Evolutionary conservation across 2,888 invertebrate species (phyloP).

Genomic region (Lathronympha strigana): DNA sequence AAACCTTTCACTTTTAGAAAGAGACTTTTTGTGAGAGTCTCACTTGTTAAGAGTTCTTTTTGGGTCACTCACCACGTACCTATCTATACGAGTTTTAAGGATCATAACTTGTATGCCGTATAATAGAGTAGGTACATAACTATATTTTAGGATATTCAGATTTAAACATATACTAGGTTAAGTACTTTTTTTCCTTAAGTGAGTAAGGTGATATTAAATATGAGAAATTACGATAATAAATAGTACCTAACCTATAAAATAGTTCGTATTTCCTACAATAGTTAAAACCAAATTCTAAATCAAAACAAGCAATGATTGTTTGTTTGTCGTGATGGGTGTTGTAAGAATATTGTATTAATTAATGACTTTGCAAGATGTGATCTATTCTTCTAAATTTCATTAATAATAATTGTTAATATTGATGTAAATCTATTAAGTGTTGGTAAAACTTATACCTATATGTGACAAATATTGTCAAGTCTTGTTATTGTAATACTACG

Average conservation of each 20-base stretch:
- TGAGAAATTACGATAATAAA: conserved; percentile 10
- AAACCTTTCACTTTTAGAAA: too few relatives aligned
- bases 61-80: neutral
- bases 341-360: conserved; percentile 40
- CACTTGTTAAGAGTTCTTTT: neutral
- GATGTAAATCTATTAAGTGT: conserved; percentile 15
- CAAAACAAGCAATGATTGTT: conserved; percentile 68
- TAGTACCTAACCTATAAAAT: conserved; percentile 10
- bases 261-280: conserved; percentile 25
- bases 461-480: conserved; percentile 10
- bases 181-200: neutral
- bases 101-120: conserved; percentile 11
- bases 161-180: neutral
- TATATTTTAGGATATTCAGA: conserved; percentile 1
- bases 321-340: conserved; percentile 49
- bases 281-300: conserved; percentile 70
- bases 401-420: conserved; percentile 10
- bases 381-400: conserved; percentile 41
- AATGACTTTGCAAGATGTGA: conserved; percentile 45
- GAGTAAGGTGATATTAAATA: neutral
- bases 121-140: neutral
- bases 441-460: conserved; percentile 3
- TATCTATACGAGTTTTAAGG: conserved; percentile 10
- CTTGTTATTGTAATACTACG: neutral
- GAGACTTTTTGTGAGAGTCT: neutral